A percentile compares a stretch with the other conserved stretches of the same genome.
phyloP scores from a whole-genome alignment of 2,888 invertebrate species.

The Aleiodes leptofemur region DNA sequence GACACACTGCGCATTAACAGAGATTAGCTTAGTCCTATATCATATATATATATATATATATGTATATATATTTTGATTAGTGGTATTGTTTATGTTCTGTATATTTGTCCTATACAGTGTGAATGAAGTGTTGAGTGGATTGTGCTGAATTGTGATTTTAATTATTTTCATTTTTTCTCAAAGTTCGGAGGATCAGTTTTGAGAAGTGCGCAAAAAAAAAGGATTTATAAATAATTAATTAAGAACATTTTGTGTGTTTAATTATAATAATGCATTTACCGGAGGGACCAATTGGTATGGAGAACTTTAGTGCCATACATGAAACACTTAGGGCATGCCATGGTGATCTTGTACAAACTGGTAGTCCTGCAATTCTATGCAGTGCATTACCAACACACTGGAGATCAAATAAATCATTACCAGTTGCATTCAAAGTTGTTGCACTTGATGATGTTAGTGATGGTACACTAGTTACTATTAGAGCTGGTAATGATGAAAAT shows the following conservation, averaged over 20 bases:
- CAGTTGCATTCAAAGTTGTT: conserved; percentile 96
- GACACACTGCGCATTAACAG: neutral
- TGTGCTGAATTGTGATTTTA: conserved; percentile 10
- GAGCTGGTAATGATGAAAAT: conserved; percentile 99
- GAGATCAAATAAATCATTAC: conserved; percentile 98
- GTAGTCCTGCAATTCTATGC: conserved; percentile 96
- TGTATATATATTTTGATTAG: neutral
- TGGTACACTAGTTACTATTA: conserved; percentile 94
- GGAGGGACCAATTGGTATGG: conserved; percentile 82
- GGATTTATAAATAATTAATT: conserved; percentile 11
- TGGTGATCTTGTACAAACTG: conserved; percentile 95
- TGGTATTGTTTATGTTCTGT: neutral
- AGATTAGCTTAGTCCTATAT: neutral
- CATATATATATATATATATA: neutral
- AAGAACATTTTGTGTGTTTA: neutral
- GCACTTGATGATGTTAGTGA: conserved; percentile 95
- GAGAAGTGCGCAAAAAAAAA: neutral
- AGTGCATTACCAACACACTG: conserved; percentile 96
- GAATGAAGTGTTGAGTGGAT: conserved; percentile 7
- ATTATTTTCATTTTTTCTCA: neutral
- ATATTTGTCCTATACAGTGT: neutral
- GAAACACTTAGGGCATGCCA: conserved; percentile 91
- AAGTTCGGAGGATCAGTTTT: neutral
- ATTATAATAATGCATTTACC: conserved; percentile 81
- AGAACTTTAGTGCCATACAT: conserved; percentile 85